A percentile compares a stretch with the other conserved stretches of the same genome.
Evolutionary conservation across 2,888 invertebrate species (phyloP).

Genomic region (Ophonus ardosiacus): DNA sequence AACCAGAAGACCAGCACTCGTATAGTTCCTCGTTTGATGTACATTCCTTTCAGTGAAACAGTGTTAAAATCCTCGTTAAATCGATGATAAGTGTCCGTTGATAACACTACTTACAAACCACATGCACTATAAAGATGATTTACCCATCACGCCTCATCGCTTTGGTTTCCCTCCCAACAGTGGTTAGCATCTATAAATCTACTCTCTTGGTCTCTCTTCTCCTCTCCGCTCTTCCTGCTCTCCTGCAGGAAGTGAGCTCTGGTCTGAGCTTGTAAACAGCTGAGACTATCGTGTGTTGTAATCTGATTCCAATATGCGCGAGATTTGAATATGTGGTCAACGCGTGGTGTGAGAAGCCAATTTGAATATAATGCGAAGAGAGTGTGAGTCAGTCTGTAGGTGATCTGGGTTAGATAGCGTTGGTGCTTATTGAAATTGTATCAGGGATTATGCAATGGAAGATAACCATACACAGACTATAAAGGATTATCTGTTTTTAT

Average conservation of each 20-base stretch:
- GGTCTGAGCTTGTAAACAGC: constrained; percentile 31
- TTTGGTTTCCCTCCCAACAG: constrained; percentile 35
- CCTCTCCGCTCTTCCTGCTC: constrained; percentile 7
- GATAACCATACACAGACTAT: background rate
- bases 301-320: constrained; percentile 51
- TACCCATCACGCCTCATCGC: constrained; percentile 38
- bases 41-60: constrained; percentile 31
- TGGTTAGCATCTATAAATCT: constrained; percentile 43
- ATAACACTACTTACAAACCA: constrained; percentile 40
- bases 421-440: constrained; percentile 34
- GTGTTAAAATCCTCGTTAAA: constrained; percentile 43
- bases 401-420: constrained; percentile 28
- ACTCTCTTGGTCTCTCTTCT: background rate
- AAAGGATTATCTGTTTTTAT: background rate
- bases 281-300: constrained; percentile 19
- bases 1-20: background rate
- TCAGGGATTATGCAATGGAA: constrained; percentile 11
- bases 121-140: constrained; percentile 45
- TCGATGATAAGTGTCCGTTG: constrained; percentile 41
- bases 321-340: constrained; percentile 42
- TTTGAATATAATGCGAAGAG: constrained; percentile 32
- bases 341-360: constrained; percentile 32
- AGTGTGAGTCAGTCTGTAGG: constrained; percentile 36
- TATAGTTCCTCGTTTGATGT: constrained; percentile 8
- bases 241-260: constrained; percentile 16